A percentile compares a stretch with the other conserved stretches of the same genome.
Evolutionary conservation across 2,113 vertebrate species (phyloP).

Genomic region (Oncorhynchus nerka): DNA sequence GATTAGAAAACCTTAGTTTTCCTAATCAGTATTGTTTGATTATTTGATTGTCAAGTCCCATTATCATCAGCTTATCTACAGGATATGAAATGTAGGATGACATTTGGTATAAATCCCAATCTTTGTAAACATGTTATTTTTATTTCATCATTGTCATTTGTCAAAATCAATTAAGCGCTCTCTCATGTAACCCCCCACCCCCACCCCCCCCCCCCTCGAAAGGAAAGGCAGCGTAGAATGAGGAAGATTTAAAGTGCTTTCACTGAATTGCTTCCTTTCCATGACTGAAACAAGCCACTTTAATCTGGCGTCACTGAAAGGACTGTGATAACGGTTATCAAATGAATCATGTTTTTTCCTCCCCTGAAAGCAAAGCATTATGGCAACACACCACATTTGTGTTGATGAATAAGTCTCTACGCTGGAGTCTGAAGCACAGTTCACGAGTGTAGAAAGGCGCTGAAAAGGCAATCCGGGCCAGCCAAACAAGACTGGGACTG

Average conservation of each 20-base stretch:
- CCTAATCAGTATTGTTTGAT: no score
- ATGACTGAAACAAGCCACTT: background rate
- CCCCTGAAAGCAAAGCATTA: conserved; percentile 8
- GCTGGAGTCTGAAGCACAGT: background rate
- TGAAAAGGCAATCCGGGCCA: no score
- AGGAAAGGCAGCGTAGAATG: background rate
- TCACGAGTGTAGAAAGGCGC: no score
- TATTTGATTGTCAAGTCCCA: no score
- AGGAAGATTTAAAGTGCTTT: background rate
- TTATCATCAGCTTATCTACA: no score
- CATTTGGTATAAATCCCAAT: no score
- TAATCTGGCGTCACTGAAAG: conserved; percentile 13
- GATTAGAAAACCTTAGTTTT: no score
- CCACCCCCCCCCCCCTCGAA: background rate
- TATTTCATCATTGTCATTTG: background rate
- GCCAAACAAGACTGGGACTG: no score
- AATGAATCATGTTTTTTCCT: conserved; percentile 5
- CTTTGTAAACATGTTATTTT: no score
- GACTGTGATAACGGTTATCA: conserved; percentile 20
- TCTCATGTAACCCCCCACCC: background rate
- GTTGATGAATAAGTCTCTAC: conserved; percentile 20
- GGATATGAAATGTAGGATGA: no score
- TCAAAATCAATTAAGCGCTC: background rate
- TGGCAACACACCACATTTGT: conserved; percentile 20
- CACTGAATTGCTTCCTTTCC: background rate